A percentile compares a stretch with the other conserved stretches of the same genome.
These are phyloP conservation scores for Nesoenas mayeri DNA, from an alignment of 2,113 vertebrate genomes.

Conservation along the genomic window DNA sequence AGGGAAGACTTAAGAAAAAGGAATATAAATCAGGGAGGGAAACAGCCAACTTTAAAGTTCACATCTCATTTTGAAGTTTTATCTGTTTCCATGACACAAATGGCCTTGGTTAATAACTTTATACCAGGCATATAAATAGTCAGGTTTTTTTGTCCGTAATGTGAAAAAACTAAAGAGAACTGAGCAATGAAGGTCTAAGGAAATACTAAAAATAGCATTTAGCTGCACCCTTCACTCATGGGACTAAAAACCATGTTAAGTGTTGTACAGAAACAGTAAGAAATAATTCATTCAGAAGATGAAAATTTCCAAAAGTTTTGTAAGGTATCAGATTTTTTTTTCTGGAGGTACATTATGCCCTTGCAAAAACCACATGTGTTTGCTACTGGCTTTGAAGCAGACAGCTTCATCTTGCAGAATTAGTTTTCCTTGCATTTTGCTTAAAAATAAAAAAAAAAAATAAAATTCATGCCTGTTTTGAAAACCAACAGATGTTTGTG, in stretches of 20 bases:
- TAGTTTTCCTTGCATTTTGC: not conserved
- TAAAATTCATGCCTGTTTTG: not conserved
- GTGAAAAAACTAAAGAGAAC: not conserved
- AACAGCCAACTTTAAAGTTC: slow-evolving; percentile 4
- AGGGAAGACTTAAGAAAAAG: not conserved
- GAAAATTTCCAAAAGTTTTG: not conserved
- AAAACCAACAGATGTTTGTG: not conserved
- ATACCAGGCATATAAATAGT: not conserved
- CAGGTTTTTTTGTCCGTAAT: not conserved
- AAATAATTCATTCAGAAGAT: not conserved
- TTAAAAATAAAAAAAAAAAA: not conserved
- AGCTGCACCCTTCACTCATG: not conserved
- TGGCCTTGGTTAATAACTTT: not conserved
- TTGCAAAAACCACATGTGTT: not conserved
- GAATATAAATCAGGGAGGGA: not conserved
- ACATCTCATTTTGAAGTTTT: not conserved
- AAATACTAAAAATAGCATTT: not conserved
- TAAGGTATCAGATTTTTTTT: not conserved
- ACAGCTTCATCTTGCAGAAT: not conserved
- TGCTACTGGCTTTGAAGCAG: not conserved
- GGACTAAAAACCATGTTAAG: not conserved
- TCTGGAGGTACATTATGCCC: not conserved
- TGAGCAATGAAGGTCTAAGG: not conserved
- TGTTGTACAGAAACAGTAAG: not conserved
- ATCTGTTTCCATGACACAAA: not conserved